A percentile compares a stretch with the other conserved stretches of the same genome.
Conservation (phyloP, 2,113 vertebrate species). For the Pedionomus torquatus region DNA sequence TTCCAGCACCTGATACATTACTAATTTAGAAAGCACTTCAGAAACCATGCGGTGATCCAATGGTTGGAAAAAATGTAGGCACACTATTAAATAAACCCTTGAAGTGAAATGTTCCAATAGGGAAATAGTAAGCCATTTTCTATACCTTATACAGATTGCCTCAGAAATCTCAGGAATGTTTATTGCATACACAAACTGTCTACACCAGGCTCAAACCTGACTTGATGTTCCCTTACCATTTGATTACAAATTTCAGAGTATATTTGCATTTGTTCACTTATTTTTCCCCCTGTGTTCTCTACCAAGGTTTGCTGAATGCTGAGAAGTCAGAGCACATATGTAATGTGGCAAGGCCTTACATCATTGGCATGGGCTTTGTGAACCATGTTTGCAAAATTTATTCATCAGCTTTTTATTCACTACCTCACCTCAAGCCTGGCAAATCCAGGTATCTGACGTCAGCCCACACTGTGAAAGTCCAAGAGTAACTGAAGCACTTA, state of each 20-base stretch:
- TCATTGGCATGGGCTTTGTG: background rate
- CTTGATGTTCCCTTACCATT: background rate
- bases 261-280: background rate
- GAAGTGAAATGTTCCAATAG: background rate
- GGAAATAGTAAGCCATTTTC: background rate
- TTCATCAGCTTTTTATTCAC: background rate
- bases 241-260: background rate
- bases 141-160: background rate
- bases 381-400: background rate
- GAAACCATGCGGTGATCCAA: background rate
- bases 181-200: background rate
- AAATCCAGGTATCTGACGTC: background rate
- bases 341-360: background rate
- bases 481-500: background rate
- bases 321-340: background rate
- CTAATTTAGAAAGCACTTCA: constrained; percentile 5
- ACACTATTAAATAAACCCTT: background rate
- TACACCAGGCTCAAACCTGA: background rate
- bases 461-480: background rate
- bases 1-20: background rate
- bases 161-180: background rate
- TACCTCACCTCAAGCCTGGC: background rate
- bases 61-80: background rate
- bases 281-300: background rate
- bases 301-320: background rate